A percentile compares a stretch with the other conserved stretches of the same genome.
These are phyloP conservation scores for Phaedon cochleariae DNA, from an alignment of 2,888 invertebrate genomes.

Conservation along the genomic window DNA sequence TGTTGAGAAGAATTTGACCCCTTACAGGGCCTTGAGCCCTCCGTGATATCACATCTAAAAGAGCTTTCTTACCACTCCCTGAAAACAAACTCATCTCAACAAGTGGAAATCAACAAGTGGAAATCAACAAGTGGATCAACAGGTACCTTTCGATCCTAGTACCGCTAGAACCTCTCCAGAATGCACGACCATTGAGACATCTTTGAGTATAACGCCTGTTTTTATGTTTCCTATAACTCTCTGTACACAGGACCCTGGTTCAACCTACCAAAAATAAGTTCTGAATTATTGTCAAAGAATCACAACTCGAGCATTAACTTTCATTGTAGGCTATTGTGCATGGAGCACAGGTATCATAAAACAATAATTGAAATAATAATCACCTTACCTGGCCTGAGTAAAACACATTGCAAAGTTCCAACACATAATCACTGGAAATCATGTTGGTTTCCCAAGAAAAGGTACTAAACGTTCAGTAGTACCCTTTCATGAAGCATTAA, in stretches of 20 bases:
- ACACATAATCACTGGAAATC: conserved; percentile 77
- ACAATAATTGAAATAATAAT: neutral
- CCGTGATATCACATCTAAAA: conserved; percentile 90
- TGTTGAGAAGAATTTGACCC: conserved; percentile 90
- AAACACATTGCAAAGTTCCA: conserved; percentile 88
- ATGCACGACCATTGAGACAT: conserved; percentile 89
- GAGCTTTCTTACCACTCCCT: conserved; percentile 95
- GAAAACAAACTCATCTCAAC: conserved; percentile 33
- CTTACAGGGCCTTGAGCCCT: conserved; percentile 82
- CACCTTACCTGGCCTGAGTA: conserved; percentile 84
- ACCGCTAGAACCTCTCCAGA: conserved; percentile 94
- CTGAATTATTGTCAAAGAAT: neutral
- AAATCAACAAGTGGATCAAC: neutral
- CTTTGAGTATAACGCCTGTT: conserved; percentile 88
- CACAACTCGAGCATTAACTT: neutral
- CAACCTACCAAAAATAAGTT: conserved; percentile 71
- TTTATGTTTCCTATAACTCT: conserved; percentile 79
- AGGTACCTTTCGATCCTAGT: conserved; percentile 86
- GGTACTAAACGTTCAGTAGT: no score
- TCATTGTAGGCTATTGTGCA: no score
- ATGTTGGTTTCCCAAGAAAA: conserved; percentile 21
- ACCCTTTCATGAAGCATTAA: conserved; percentile 4
- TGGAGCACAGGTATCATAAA: no score
- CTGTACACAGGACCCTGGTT: conserved; percentile 80
- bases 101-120: neutral